Evolutionary conservation across 2,888 invertebrate species (phyloP), one percentile per base, ranked within the genome.

Genomic region (Chrysina gloriosa): DNA sequence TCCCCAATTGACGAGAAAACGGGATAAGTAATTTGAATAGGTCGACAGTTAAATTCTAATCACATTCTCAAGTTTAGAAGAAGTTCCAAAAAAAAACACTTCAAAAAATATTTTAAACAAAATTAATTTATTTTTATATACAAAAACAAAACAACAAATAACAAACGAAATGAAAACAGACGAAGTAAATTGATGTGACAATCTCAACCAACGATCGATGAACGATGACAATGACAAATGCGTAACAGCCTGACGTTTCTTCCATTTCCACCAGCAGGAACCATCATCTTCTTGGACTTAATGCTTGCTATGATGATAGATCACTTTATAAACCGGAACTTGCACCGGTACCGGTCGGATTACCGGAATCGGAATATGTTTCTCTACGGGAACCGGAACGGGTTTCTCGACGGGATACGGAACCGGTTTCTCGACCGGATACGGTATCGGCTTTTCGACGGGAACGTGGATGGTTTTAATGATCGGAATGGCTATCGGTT

Each of bases 361-460:
- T 0, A 91, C 89, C 0, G 88, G 88, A n/a, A 90, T 89, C 2
- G 89, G 86, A 7, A 90, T 81, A 75, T 90, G 90, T 72, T 90
- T 90, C 42, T 90, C 85, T 0, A 91, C 90, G 65, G 88, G 88
- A 19, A 90, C 89, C 1, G 91, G 91, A 2, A 90, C 89, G 0
- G 89, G 88, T 75, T 90, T 91, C 69, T 90, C 86, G 65, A 88
- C 87, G 0, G 90, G 89, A 27, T 90, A 88, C 29, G 89, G 89
- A 0, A 90, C 88, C 2, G 84, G 83, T 75, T 87, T 90, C 71
- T 90, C 90, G 0, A 91, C 89, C 0, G 90, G 89, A 76, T 90
- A 90, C 0, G 91, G 91, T 2, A 91, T 90, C 21, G 90, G 90
- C 77, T 90, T 91, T 75, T 91, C 91, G 0, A 91, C 88, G 0